A percentile compares a stretch with the other conserved stretches of the same genome.
These are phyloP conservation scores for Melanostoma mellinum DNA, from an alignment of 2,888 invertebrate genomes.

Conservation along the genomic window DNA sequence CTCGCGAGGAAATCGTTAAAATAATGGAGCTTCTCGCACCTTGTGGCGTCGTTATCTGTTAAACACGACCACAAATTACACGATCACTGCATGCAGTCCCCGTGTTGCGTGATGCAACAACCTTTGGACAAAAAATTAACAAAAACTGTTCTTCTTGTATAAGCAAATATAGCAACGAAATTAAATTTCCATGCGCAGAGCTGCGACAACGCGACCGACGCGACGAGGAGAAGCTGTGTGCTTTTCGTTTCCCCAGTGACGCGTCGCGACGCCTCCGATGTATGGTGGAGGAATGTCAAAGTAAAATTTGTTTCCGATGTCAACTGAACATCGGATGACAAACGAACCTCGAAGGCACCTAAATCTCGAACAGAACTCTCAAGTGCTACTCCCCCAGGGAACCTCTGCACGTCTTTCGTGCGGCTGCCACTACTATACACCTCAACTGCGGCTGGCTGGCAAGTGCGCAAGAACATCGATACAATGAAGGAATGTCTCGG, in stretches of 20 bases:
- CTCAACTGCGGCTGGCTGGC: slow-evolving; percentile 9
- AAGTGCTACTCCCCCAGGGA: slow-evolving; percentile 56
- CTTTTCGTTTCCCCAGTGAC: slow-evolving; percentile 2
- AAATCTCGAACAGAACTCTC: slow-evolving; percentile 58
- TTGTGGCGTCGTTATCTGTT: slow-evolving; percentile 71
- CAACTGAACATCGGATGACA: slow-evolving; percentile 69
- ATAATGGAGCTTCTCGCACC: slow-evolving; percentile 65
- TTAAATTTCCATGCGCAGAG: slow-evolving; percentile 41
- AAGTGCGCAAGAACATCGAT: slow-evolving; percentile 51
- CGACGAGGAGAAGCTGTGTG: slow-evolving; percentile 26
- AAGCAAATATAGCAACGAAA: slow-evolving; percentile 28
- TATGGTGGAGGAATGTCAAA: slow-evolving; percentile 61
- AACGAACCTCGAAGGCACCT: slow-evolving; percentile 68
- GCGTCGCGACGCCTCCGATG: slow-evolving; percentile 7
- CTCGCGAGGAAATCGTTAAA: slow-evolving; percentile 55
- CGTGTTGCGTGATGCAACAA: slow-evolving; percentile 57
- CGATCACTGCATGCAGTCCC: slow-evolving; percentile 65
- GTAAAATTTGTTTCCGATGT: slow-evolving; percentile 69
- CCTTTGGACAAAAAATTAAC: slow-evolving; percentile 22
- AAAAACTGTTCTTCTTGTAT: background rate
- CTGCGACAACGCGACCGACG: slow-evolving; percentile 9
- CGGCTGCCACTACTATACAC: slow-evolving; percentile 10
- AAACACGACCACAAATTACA: slow-evolving; percentile 70
- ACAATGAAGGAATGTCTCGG: slow-evolving; percentile 62
- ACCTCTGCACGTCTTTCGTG: slow-evolving; percentile 25